Conservation (phyloP, 2,888 invertebrate genomes). For the Leuctra nigra region DNA sequence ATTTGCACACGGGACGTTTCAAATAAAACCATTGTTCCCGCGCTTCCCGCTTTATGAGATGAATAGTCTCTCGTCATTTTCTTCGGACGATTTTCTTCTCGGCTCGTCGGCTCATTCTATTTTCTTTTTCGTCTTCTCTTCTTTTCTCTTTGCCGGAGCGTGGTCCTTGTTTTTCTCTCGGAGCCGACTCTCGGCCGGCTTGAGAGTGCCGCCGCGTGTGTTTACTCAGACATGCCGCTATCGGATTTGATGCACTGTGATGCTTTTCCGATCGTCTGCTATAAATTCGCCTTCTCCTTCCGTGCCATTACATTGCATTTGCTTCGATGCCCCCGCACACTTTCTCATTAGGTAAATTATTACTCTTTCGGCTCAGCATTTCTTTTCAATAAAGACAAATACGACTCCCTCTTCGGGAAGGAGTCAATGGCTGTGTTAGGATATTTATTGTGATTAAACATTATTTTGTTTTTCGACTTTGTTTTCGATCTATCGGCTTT, state of each 20-base stretch:
- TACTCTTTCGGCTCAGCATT: background rate
- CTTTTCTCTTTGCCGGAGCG: background rate
- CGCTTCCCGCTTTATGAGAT: background rate
- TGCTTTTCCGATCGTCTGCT: conserved; percentile 9
- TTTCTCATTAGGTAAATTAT: conserved; percentile 10
- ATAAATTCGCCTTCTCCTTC: background rate
- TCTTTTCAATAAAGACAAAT: background rate
- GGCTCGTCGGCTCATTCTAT: background rate
- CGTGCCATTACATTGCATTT: conserved; percentile 2
- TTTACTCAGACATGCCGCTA: conserved; percentile 7
- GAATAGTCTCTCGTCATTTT: conserved; percentile 8
- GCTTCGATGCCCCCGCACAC: background rate
- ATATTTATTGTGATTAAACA: no score
- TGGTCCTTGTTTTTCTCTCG: background rate
- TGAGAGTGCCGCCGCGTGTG: background rate
- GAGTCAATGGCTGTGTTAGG: no score
- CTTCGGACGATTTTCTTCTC: no score
- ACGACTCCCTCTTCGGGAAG: no score
- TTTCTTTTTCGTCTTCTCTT: background rate
- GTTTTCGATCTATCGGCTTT: no score
- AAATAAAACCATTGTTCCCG: conserved; percentile 3
- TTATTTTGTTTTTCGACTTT: no score
- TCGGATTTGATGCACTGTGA: conserved; percentile 12
- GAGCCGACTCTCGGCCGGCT: background rate
- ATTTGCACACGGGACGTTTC: background rate